Conservation (phyloP, 2,113 vertebrate genomes). For the Eurypyga helias region DNA sequence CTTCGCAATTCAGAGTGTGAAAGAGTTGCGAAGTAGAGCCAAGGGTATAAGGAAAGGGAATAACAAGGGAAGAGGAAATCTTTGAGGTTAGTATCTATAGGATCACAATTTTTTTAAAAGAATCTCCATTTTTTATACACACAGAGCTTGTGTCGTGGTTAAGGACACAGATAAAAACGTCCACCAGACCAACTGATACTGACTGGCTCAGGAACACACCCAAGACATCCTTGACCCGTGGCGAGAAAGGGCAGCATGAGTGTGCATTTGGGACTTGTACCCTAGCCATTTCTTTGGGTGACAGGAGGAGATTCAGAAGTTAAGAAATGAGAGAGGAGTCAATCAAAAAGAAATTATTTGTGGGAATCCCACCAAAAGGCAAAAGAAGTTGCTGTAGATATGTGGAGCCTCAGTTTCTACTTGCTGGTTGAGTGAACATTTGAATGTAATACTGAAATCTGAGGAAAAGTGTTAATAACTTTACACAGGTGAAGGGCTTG, state of each 20-base stretch:
- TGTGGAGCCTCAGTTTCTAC: background rate
- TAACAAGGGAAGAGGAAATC: background rate
- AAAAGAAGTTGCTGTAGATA: background rate
- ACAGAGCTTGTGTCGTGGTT: fast-evolving
- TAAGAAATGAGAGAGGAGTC: background rate
- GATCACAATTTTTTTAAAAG: background rate
- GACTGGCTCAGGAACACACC: background rate
- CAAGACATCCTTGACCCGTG: background rate
- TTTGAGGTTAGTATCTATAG: background rate
- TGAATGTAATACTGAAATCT: background rate
- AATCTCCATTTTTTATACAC: background rate
- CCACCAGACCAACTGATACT: background rate
- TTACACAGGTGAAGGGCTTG: background rate
- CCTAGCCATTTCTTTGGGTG: background rate
- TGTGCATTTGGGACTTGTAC: background rate
- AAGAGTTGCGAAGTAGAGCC: background rate
- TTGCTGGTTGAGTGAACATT: background rate
- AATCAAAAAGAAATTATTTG: background rate
- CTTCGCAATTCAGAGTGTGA: background rate
- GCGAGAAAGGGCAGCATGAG: fast-evolving
- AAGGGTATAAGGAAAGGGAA: background rate
- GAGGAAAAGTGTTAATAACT: background rate
- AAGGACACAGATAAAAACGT: background rate
- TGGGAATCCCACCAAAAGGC: background rate
- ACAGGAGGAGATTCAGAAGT: background rate